Conservation (phyloP, 2,797 vertebrate species). For the Hippoglossus hippoglossus region DNA sequence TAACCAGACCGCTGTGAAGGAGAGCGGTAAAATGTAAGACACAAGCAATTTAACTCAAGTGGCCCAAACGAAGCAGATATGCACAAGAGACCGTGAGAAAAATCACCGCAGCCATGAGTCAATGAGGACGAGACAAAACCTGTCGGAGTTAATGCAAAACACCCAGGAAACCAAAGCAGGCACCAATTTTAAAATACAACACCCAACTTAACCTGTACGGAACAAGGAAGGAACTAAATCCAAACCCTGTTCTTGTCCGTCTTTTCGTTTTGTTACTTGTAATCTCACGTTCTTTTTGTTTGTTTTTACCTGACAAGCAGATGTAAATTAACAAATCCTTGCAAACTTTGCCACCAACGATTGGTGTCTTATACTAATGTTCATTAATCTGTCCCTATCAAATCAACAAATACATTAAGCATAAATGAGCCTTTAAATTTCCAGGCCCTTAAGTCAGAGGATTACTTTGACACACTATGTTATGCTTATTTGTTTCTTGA, state of each 20-base stretch:
- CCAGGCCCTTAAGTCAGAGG: too few relatives aligned
- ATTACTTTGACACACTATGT: too few relatives aligned
- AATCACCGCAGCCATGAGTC: background rate
- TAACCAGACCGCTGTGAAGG: slow-evolving; percentile 29
- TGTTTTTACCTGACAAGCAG: too few relatives aligned
- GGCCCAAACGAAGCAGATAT: slow-evolving; percentile 10
- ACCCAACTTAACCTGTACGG: background rate
- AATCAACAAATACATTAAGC: too few relatives aligned
- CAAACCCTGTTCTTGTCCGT: background rate
- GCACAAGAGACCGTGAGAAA: background rate
- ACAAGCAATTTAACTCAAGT: slow-evolving; percentile 29
- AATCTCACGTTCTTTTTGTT: too few relatives aligned
- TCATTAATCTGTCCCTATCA: too few relatives aligned
- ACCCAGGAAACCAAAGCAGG: slow-evolving; percentile 14
- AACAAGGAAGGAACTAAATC: background rate
- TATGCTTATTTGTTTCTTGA: too few relatives aligned
- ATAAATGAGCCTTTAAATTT: too few relatives aligned
- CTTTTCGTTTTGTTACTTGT: too few relatives aligned
- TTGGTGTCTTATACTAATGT: too few relatives aligned
- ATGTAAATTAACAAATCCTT: too few relatives aligned
- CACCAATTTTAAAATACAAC: slow-evolving; percentile 7
- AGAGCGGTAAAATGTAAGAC: background rate
- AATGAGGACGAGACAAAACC: slow-evolving; percentile 23
- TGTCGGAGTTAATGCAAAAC: slow-evolving; percentile 16
- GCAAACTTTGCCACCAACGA: too few relatives aligned